Base-by-base conservation (phyloP, 2,888 invertebrate species). In the Sicus ferrugineus region DNA sequence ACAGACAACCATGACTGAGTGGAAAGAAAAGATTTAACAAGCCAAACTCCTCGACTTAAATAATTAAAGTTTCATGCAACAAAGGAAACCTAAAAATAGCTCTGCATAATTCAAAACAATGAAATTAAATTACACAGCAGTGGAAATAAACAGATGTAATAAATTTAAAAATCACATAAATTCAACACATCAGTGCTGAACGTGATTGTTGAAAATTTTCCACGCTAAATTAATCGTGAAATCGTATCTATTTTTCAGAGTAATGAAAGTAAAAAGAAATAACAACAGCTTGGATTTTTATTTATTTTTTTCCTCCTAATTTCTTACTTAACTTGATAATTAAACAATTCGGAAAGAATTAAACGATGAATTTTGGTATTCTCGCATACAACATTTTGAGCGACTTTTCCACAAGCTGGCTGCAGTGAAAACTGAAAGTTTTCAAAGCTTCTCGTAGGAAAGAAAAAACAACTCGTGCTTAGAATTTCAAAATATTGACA, bases 1-100 rank as follows among this genome's bases (percentile, higher is more conserved):
- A n/a, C n/a, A n/a, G n/a, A 62, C 34, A 46, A 46, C 64, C 46
- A 64, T 64, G 64, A 64, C 48, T 50, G 46, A 31, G n/a, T n/a
- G n/a, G 64, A 64, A 50, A 64, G 21, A 16, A 23, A 16, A 48
- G 19, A 6, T 7, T 2, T 14, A 34, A 59, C 31, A 59, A 59
- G 19, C 16, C 50, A 61, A 54, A 23, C 14, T 16, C 23, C 52
- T 2, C 26, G 23, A 11, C 21, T 54, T 4, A 21, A 54, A 23
- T 54, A 54, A 26, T 54, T 54, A 54, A 28, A 54, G 26, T 23
- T n/a, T 16, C 21, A 14, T 26, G 16, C 14, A 34, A 34, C 14
- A 14, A 34, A 34, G 14, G n/a, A 34, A 34, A 34, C n/a, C n/a
- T 26, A 26, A 54, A 54, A 54, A 26, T 23, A 26, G 11, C 14